Evolutionary conservation across 2,888 invertebrate genomes (phyloP), one percentile per base, ranked within the genome.

Genomic region (Podabrus alpinus): DNA sequence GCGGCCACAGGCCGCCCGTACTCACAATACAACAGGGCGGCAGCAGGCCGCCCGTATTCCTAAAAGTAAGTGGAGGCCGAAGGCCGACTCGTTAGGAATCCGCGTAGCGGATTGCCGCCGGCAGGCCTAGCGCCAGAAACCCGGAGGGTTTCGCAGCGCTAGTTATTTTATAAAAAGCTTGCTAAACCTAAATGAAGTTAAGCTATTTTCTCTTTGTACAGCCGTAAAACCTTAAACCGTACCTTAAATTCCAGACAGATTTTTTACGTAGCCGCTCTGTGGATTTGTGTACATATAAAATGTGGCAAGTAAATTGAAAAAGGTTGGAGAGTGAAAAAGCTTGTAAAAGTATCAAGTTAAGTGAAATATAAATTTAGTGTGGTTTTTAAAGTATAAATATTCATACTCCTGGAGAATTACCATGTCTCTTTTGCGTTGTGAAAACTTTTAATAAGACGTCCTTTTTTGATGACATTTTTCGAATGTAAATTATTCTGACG

Each of bases 301-400:
- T 45, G 59, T 13, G 73, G 13, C 24, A 73, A 73, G 81, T 84
- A 83, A 45, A 84, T 84, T 84, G 83, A 84, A 85, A 85, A 84
- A 84, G 85, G 83, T 82, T 80, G 82, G 82, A 85, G 85, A 85
- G 85, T 85, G 85, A 85, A 85, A 85, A 85, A 84, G 83, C 84
- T 84, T 85, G 85, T 85, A 84, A 45, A 83, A 84, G 83, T 83
- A 83, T 82, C 83, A 82, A 82, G 81, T 81, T 83, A 84, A 85
- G 84, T 84, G 85, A 84, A 85, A 84, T 84, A 84, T 84, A 84
- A 82, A 84, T 84, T 82, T 84, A 82, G 78, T 77, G 78, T 79
- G 80, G 79, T 81, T 83, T 83, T 80, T 81, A 79, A 79, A 73
- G 77, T 76, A 83, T 83, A 84, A 83, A 84, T 84, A 84, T 84